Evolutionary conservation across 2,113 vertebrate species (phyloP), one percentile per base, ranked within the genome.

Genomic region (Colaptes auratus): DNA sequence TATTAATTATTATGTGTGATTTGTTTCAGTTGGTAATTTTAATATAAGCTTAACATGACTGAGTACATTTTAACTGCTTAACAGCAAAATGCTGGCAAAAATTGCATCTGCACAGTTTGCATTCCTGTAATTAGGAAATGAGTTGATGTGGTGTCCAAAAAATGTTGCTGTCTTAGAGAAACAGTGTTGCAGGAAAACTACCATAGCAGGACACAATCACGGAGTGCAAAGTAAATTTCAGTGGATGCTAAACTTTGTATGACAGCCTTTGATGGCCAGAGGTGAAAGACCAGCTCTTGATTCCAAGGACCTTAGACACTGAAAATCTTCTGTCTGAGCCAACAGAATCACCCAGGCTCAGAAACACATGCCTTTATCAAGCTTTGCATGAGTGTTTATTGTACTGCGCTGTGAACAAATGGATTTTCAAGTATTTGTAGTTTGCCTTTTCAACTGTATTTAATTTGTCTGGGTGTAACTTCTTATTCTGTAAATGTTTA

Each of bases 201-300:
- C 39, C 12, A 2, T 1, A 3, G 28, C 2, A 42, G 30, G 31
- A 36, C 4, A 2, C 11, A 28, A 31, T 11, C 19, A 3, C 6
- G 6, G 31, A 46, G 15, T 31, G 0, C 15, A 0, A 74, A 35
- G n/a, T 15, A 19, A 24, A 6, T 21, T 33, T 13, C 30, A 13
- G 0, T 2, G 39, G 14, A 14, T 23, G 3, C 10, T 39, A 9
- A 25, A 10, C 14, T 58, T n/a, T 6, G 0, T 28, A 2, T 12
- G 52, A 7, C 4, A 44, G 16, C 19, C 53, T 21, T 48, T 25
- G 25, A 18, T 52, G 39, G 61, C 25, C 4, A 2, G 11, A 63
- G 21, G 4, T 63, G 52, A 59, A 70, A 48, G 17, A 66, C 3
- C 19, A 35, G 6, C 4, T 80, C 30, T 36, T 30, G 10, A 31